phyloP scores from a whole-genome alignment of 1,140 invertebrate genomes.

The Dufourea novaeangliae region DNA sequence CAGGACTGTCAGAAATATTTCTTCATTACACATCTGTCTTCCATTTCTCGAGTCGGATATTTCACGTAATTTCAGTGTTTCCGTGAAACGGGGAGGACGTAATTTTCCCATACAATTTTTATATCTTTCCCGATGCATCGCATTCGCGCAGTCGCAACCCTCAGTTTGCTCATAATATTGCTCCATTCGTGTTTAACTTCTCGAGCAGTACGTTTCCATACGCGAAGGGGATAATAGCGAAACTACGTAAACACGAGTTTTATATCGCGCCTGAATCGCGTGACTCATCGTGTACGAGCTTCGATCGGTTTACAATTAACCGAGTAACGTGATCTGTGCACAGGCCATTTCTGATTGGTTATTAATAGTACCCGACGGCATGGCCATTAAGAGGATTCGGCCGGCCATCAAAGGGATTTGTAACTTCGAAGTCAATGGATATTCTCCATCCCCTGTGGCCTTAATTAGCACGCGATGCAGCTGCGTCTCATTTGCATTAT shows the following conservation, averaged over 20 bases:
- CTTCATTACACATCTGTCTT: too few relatives aligned
- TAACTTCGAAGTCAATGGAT: constrained; percentile 17
- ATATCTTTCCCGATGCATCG: too few relatives aligned
- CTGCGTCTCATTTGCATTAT: constrained; percentile 15
- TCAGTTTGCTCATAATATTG: too few relatives aligned
- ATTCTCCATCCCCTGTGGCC: not conserved
- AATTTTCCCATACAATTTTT: too few relatives aligned
- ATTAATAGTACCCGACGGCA: constrained; percentile 19
- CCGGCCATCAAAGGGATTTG: constrained; percentile 34
- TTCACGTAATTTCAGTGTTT: too few relatives aligned
- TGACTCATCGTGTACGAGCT: not conserved
- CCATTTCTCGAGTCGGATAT: too few relatives aligned
- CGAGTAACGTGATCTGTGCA: not conserved
- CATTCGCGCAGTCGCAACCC: too few relatives aligned
- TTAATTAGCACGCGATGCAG: constrained; percentile 21
- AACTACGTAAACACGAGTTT: not conserved
- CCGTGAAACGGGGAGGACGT: too few relatives aligned
- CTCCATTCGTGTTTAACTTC: too few relatives aligned
- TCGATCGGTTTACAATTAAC: constrained; percentile 27
- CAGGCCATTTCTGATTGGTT: constrained; percentile 37
- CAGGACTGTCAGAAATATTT: too few relatives aligned
- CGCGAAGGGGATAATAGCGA: too few relatives aligned
- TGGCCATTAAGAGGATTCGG: constrained; percentile 49
- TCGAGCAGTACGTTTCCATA: too few relatives aligned
- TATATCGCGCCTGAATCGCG: not conserved